Conservation (phyloP, 2,797 vertebrate species). For the Hypotaenidia philippensis region DNA sequence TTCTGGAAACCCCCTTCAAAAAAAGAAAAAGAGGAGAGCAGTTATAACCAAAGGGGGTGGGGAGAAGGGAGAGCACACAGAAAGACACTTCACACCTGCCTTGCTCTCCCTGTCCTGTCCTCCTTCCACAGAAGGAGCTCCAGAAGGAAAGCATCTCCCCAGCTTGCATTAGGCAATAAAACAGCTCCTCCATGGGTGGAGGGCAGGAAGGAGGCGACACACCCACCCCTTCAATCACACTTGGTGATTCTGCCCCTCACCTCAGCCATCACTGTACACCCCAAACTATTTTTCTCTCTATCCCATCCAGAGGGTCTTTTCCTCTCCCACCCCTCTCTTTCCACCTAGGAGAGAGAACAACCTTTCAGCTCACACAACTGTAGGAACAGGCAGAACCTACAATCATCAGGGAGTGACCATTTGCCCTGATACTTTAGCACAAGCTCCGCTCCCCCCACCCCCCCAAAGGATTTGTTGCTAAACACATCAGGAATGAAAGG, state of each 20-base stretch:
- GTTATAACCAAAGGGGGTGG: not conserved
- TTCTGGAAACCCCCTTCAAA: slow-evolving; percentile 59
- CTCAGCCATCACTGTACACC: not conserved
- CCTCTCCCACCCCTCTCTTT: not conserved
- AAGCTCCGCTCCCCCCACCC: not conserved
- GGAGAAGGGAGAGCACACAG: not conserved
- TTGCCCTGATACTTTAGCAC: not conserved
- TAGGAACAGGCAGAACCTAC: not conserved
- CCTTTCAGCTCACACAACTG: not conserved
- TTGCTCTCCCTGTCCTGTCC: not conserved
- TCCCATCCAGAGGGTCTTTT: not conserved
- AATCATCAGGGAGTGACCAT: too few species aligned
- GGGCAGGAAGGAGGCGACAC: not conserved
- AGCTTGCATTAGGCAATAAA: not conserved
- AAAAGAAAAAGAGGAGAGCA: not conserved
- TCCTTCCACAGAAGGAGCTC: not conserved
- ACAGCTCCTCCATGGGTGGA: not conserved
- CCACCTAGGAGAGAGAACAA: not conserved
- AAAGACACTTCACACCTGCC: not conserved
- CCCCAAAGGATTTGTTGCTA: not conserved
- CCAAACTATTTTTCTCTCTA: not conserved
- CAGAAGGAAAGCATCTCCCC: not conserved
- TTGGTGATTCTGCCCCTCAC: not conserved
- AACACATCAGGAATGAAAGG: not conserved
- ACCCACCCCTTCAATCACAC: fast-evolving